A percentile compares a stretch with the other conserved stretches of the same genome.
These are phyloP conservation scores for Leptura quadrifasciata DNA, from an alignment of 2,888 invertebrate genomes.

Conservation along the genomic window DNA sequence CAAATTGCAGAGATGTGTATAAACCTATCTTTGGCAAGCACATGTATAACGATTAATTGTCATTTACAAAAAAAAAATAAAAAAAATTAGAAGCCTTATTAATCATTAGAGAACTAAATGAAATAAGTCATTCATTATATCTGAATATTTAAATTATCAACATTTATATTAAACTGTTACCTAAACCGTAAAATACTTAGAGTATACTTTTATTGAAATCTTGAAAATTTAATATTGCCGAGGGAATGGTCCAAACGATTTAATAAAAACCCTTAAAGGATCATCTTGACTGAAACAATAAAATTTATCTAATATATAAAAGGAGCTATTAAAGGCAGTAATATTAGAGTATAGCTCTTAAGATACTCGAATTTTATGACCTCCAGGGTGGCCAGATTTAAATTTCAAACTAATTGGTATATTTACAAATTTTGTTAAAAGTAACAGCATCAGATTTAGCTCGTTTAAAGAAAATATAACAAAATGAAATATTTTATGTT, in stretches of 20 bases:
- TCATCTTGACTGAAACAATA: not conserved
- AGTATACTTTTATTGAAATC: not conserved
- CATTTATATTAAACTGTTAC: no score
- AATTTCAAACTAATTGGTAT: not conserved
- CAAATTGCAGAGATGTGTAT: no score
- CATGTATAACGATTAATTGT: no score
- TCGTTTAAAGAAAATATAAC: no score
- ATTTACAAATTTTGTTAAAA: not conserved
- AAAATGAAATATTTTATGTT: no score
- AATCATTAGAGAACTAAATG: no score
- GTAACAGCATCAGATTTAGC: not conserved
- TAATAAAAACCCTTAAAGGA: not conserved
- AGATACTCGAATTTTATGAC: not conserved
- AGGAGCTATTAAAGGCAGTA: not conserved
- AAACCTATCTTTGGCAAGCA: no score
- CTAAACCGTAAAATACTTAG: no score
- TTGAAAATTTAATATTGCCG: not conserved
- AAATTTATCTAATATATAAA: not conserved
- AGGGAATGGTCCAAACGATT: not conserved
- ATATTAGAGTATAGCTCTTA: not conserved
- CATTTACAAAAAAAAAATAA: no score
- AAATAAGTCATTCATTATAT: no score
- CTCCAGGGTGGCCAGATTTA: not conserved
- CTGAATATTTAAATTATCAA: no score
- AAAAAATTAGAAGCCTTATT: no score